These are phyloP conservation scores for Mesochorus sp. DNA, from an alignment of 2,888 invertebrate species.

Conservation along the genomic window DNA sequence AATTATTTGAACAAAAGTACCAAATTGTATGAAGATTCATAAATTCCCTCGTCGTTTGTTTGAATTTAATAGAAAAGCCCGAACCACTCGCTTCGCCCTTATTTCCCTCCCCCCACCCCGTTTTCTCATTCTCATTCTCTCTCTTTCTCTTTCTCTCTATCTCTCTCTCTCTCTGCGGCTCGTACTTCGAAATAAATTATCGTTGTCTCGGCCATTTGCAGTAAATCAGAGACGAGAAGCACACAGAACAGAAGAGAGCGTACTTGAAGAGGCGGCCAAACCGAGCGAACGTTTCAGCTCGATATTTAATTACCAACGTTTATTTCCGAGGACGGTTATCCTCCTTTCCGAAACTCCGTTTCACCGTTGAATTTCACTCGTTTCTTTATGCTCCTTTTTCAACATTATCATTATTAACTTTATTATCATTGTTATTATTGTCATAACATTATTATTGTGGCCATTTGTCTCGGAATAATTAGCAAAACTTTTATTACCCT, in stretches of 20 bases:
- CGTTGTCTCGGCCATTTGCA: slow-evolving; percentile 64
- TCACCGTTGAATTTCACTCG: slow-evolving; percentile 2
- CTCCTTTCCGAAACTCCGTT: slow-evolving; percentile 23
- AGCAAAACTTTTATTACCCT: slow-evolving; percentile 14
- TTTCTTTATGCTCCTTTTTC: slow-evolving; percentile 21
- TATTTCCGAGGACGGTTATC: slow-evolving; percentile 49
- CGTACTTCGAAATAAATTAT: slow-evolving; percentile 61
- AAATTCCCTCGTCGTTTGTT: slow-evolving; percentile 54
- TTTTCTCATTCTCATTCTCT: slow-evolving; percentile 15
- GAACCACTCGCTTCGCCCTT: slow-evolving; percentile 5
- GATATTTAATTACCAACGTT: slow-evolving; percentile 65
- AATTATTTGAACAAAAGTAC: not conserved
- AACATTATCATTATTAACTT: slow-evolving; percentile 14
- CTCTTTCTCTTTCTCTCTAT: slow-evolving; percentile 2
- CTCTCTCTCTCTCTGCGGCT: slow-evolving; percentile 24
- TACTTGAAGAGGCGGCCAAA: slow-evolving; percentile 47
- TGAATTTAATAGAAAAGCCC: slow-evolving; percentile 58
- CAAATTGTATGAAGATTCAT: slow-evolving; percentile 6
- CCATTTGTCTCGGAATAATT: slow-evolving; percentile 16
- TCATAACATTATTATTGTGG: slow-evolving; percentile 9
- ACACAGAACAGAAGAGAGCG: too few species aligned
- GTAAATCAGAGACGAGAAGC: slow-evolving; percentile 65
- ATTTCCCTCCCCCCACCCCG: not conserved
- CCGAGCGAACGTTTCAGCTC: slow-evolving; percentile 51
- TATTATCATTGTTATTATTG: slow-evolving; percentile 7